phyloP scores from a whole-genome alignment of 2,888 invertebrate genomes.

The Lacanobia wlatinum region DNA sequence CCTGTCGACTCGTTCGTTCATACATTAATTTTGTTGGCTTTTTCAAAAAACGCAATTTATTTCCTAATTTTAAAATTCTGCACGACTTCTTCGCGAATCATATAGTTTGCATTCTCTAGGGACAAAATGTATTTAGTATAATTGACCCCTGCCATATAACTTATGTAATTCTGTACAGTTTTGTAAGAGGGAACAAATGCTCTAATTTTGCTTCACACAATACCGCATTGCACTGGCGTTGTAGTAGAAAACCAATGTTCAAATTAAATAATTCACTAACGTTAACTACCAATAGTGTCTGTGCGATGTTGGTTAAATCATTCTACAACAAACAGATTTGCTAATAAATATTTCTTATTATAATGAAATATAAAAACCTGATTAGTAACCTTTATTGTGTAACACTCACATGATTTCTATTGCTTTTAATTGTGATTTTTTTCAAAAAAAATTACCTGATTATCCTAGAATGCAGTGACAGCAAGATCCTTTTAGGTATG shows the following conservation, averaged over 20 bases:
- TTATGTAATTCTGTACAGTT: conserved; percentile 76
- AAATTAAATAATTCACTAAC: conserved; percentile 55
- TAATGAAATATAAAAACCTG: conserved; percentile 63
- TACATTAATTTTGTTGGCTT: conserved; percentile 76
- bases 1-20: conserved; percentile 47
- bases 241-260: conserved; percentile 60
- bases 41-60: conserved; percentile 71
- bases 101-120: conserved; percentile 75
- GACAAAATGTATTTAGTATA: conserved; percentile 79
- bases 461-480: neutral
- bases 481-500: neutral
- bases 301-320: conserved; percentile 64
- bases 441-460: neutral
- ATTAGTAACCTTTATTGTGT: conserved; percentile 29
- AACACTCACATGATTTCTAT: conserved; percentile 21
- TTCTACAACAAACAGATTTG: conserved; percentile 67
- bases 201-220: conserved; percentile 68
- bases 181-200: conserved; percentile 83
- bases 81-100: conserved; percentile 68
- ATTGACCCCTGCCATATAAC: conserved; percentile 74
- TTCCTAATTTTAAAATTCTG: conserved; percentile 68
- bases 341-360: conserved; percentile 78
- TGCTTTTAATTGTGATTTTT: conserved; percentile 20
- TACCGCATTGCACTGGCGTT: conserved; percentile 61
- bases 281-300: conserved; percentile 44